Evolutionary conservation across 2,888 invertebrate genomes (phyloP).

Genomic region (Mythimna vitellina): DNA sequence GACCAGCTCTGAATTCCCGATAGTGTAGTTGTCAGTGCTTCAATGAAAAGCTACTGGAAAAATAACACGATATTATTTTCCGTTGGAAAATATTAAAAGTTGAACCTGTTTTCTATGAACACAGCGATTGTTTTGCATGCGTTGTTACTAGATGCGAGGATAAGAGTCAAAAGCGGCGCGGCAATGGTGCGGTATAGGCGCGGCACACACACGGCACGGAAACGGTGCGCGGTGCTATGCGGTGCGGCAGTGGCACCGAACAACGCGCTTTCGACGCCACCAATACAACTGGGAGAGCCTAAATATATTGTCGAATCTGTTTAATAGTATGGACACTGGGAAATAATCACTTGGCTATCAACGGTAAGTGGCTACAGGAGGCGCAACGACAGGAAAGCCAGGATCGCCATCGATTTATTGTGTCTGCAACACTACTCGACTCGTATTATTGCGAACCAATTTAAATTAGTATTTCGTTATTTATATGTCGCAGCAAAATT

Average conservation of each 20-base stretch:
- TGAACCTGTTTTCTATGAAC: conserved; percentile 3
- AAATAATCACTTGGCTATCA: too few species aligned
- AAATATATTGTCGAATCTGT: background rate
- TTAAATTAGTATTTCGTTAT: too few species aligned
- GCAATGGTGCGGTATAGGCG: background rate
- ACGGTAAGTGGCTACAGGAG: too few species aligned
- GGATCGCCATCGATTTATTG: too few species aligned
- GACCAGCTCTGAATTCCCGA: background rate
- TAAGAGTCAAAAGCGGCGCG: conserved; percentile 8
- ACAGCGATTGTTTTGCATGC: background rate
- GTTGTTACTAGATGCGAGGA: conserved; percentile 11
- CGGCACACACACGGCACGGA: conserved; percentile 7
- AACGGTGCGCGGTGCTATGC: background rate
- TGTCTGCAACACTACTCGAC: too few species aligned
- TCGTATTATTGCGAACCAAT: too few species aligned
- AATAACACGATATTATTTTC: conserved; percentile 4
- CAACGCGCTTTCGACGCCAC: conserved; percentile 58
- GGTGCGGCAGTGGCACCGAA: conserved; percentile 38
- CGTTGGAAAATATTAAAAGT: conserved; percentile 1
- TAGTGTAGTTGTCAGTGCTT: background rate
- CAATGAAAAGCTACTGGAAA: conserved; percentile 7
- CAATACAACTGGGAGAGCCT: background rate
- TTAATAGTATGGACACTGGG: too few species aligned
- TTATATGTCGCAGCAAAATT: too few species aligned
- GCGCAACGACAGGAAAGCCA: too few species aligned